Evolutionary conservation across 2,113 vertebrate genomes (phyloP).

Genomic region (Piaya cayana): DNA sequence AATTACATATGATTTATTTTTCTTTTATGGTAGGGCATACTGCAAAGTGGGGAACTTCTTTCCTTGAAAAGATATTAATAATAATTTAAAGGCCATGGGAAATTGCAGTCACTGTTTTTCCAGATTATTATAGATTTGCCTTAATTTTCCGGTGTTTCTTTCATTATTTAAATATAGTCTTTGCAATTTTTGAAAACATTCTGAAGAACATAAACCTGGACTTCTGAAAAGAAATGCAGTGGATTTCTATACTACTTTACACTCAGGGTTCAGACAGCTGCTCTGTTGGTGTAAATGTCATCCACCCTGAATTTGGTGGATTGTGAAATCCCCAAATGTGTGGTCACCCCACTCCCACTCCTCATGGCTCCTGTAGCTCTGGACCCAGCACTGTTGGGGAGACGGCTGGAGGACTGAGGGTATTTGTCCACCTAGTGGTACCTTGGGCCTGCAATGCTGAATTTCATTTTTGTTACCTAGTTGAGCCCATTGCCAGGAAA

Average conservation of each 20-base stretch:
- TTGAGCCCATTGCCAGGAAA: not conserved
- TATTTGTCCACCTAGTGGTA: not conserved
- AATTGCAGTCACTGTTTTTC: not conserved
- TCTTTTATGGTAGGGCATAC: not conserved
- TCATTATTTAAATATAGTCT: not conserved
- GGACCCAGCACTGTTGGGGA: not conserved
- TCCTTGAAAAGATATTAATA: not conserved
- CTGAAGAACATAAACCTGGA: not conserved
- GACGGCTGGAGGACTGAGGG: not conserved
- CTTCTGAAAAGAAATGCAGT: not conserved
- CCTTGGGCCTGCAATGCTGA: not conserved
- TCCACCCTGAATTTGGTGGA: not conserved
- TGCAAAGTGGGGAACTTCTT: not conserved
- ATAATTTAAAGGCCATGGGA: not conserved
- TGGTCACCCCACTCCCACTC: fast-evolving
- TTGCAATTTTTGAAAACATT: not conserved
- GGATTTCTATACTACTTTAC: not conserved
- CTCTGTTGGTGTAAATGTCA: not conserved
- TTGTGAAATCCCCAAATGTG: not conserved
- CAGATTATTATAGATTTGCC: not conserved
- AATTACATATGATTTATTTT: not conserved
- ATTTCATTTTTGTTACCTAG: not conserved
- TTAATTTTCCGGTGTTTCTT: not conserved
- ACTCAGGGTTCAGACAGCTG: not conserved
- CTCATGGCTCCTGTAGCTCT: fast-evolving